Conservation (phyloP, 1,140 invertebrate species). For the Ostrea edulis region DNA sequence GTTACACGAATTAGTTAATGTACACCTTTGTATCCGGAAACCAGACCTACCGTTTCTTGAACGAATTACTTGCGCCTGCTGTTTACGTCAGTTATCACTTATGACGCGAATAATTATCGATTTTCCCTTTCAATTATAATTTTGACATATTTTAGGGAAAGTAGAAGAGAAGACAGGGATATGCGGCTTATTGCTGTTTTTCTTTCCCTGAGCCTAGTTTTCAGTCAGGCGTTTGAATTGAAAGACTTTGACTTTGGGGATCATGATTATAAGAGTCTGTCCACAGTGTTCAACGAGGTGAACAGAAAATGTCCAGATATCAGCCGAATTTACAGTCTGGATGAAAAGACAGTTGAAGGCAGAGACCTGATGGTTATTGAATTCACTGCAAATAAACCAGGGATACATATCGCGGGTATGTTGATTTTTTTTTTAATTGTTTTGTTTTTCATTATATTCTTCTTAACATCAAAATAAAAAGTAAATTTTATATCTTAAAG, state of each 20-base stretch:
- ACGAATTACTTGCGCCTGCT: neutral
- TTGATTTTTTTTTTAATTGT: neutral
- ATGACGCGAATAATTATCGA: constrained; percentile 3
- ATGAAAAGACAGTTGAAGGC: constrained; percentile 15
- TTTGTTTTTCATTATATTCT: too few relatives aligned
- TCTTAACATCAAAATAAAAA: too few relatives aligned
- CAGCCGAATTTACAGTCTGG: constrained; percentile 35
- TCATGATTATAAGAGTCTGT: constrained; percentile 45
- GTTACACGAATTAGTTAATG: neutral
- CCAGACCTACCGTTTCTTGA: neutral
- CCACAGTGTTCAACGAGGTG: neutral
- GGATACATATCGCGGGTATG: constrained; percentile 38
- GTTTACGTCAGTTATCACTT: constrained; percentile 5
- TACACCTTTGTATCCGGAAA: neutral
- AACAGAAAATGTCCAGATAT: constrained; percentile 41
- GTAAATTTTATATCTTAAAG: too few relatives aligned
- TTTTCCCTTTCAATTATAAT: neutral
- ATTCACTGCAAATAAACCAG: constrained; percentile 29
- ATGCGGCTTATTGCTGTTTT: constrained; percentile 16
- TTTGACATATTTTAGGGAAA: neutral
- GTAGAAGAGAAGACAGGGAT: neutral
- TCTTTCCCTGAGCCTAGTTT: neutral
- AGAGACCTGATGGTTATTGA: constrained; percentile 43
- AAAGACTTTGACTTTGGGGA: constrained; percentile 43
- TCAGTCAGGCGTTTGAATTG: neutral